phyloP scores from a whole-genome alignment of 2,888 invertebrate species.

The Cecidostiba fungosa region DNA sequence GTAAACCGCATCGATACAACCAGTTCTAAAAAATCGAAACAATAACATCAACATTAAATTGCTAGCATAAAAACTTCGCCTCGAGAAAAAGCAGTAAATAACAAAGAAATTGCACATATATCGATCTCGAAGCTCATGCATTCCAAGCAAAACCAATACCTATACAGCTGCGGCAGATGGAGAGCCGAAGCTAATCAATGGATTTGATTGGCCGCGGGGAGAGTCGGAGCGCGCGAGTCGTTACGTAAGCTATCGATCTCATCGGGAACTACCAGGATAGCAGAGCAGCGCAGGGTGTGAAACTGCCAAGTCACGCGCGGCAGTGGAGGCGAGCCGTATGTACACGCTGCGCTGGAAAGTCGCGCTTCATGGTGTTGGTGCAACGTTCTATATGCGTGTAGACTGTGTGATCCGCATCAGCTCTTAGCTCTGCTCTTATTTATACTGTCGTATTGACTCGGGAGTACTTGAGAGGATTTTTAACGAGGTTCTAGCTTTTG shows the following conservation, averaged over 20 bases:
- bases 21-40: too few species aligned
- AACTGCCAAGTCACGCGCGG: neutral
- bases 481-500: neutral
- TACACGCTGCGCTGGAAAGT: constrained; percentile 7
- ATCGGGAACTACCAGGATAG: constrained; percentile 78
- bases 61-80: too few species aligned
- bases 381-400: neutral
- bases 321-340: neutral
- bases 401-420: neutral
- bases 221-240: constrained; percentile 63
- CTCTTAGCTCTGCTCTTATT: too few species aligned
- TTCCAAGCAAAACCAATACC: neutral
- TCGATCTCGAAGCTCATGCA: neutral
- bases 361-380: constrained; percentile 19
- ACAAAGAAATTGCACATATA: neutral
- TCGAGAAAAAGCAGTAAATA: neutral
- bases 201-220: constrained; percentile 56
- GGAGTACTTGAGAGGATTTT: neutral
- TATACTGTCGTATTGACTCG: neutral
- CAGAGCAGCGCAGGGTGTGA: constrained; percentile 65
- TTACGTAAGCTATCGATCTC: constrained; percentile 79
- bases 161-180: neutral
- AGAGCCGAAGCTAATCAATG: constrained; percentile 67
- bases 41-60: too few species aligned
- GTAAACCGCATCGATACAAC: too few species aligned